These are phyloP conservation scores for Hemistola chrysoprasaria DNA, from an alignment of 2,888 invertebrate genomes.

Conservation along the genomic window DNA sequence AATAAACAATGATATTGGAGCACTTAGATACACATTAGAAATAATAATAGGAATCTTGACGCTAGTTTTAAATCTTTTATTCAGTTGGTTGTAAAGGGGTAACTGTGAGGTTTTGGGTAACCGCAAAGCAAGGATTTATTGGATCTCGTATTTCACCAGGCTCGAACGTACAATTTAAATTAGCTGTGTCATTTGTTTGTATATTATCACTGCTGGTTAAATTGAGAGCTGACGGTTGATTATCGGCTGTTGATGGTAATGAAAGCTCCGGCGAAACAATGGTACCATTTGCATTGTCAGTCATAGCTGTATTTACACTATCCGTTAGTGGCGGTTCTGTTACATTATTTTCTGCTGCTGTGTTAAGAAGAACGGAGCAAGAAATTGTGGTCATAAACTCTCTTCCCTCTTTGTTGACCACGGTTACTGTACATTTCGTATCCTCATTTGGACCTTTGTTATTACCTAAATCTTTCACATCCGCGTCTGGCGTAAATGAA, in stretches of 20 bases:
- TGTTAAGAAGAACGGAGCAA: slow-evolving; percentile 68
- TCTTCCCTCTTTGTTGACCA: slow-evolving; percentile 62
- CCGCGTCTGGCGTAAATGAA: slow-evolving; percentile 72
- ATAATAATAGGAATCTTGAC: slow-evolving; percentile 4
- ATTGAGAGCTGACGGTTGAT: slow-evolving; percentile 46
- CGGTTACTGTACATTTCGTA: slow-evolving; percentile 72
- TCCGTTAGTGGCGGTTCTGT: slow-evolving; percentile 58
- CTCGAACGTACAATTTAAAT: slow-evolving; percentile 51
- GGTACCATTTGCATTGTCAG: slow-evolving; percentile 27
- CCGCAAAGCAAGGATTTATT: slow-evolving; percentile 66
- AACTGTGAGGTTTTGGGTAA: slow-evolving; percentile 64
- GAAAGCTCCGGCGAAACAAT: slow-evolving; percentile 19
- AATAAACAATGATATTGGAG: too few species aligned
- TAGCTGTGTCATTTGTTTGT: slow-evolving; percentile 30
- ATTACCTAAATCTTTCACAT: slow-evolving; percentile 55
- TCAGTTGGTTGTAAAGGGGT: slow-evolving; percentile 51
- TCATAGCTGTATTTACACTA: slow-evolving; percentile 31
- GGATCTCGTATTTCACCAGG: slow-evolving; percentile 61
- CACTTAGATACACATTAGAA: too few species aligned
- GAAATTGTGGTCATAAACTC: slow-evolving; percentile 76
- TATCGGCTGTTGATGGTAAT: slow-evolving; percentile 25
- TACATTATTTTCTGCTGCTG: slow-evolving; percentile 74
- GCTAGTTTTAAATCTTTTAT: slow-evolving; percentile 22
- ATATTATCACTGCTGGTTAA: slow-evolving; percentile 38
- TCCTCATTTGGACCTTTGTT: slow-evolving; percentile 51